phyloP scores from a whole-genome alignment of 2,888 invertebrate genomes.

The Phaonia tiefii region DNA sequence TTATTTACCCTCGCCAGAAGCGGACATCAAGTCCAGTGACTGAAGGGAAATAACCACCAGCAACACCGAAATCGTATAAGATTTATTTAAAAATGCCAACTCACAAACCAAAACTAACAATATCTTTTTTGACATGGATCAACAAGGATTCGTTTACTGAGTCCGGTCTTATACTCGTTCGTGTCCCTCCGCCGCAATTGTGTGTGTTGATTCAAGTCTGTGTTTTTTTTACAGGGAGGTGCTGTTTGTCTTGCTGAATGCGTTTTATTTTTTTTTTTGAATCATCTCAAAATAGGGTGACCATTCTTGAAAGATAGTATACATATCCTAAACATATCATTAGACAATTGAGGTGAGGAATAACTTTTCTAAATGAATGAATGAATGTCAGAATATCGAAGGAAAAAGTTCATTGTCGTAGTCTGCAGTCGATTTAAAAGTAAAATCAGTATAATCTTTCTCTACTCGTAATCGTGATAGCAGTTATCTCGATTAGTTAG shows the following conservation, averaged over 20 bases:
- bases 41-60: not conserved
- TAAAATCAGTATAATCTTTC: too few relatives aligned
- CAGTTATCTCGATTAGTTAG: too few relatives aligned
- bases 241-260: not conserved
- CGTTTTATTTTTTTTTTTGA: not conserved
- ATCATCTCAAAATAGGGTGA: not conserved
- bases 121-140: constrained; percentile 57
- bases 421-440: too few relatives aligned
- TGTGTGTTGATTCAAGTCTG: constrained; percentile 18
- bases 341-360: not conserved
- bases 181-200: not conserved
- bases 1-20: constrained; percentile 54
- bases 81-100: constrained; percentile 62
- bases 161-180: constrained; percentile 41
- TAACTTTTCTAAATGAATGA: not conserved
- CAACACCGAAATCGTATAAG: constrained; percentile 34
- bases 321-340: too few relatives aligned
- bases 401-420: too few relatives aligned
- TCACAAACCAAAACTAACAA: constrained; percentile 58
- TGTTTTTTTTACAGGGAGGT: not conserved
- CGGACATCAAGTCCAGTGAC: constrained; percentile 26
- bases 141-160: constrained; percentile 60
- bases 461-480: too few relatives aligned
- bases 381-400: too few relatives aligned
- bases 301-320: too few relatives aligned